Evolutionary conservation across 2,113 vertebrate species (phyloP).

Genomic region (Piaya cayana): DNA sequence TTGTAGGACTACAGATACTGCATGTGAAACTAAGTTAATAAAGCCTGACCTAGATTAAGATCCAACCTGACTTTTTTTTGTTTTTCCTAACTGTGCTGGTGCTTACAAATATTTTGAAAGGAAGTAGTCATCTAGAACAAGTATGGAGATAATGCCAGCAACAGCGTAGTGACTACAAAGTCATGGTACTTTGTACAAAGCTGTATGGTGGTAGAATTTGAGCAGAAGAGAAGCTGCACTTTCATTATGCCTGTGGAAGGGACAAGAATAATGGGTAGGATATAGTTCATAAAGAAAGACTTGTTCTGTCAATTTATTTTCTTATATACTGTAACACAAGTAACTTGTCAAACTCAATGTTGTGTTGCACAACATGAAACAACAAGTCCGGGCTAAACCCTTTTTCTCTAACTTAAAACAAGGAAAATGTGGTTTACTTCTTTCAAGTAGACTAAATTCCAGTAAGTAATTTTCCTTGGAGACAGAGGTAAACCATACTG

Average conservation of each 20-base stretch:
- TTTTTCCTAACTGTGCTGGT: background rate
- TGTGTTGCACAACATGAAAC: rapidly evolving
- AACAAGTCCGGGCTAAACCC: background rate
- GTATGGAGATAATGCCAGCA: background rate
- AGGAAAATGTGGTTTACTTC: background rate
- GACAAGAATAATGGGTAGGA: background rate
- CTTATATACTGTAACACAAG: background rate
- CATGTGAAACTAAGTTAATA: background rate
- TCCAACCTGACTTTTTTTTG: background rate
- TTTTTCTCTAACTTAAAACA: background rate
- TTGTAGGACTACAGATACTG: background rate
- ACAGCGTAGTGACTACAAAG: background rate
- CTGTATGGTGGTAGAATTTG: background rate
- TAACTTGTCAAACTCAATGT: background rate
- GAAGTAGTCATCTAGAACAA: background rate
- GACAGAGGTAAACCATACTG: background rate
- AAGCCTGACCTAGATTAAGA: background rate
- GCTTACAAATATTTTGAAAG: background rate
- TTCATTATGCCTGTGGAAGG: background rate
- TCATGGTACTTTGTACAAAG: background rate
- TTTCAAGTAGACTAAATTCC: background rate
- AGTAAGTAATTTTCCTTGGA: background rate
- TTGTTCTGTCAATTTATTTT: background rate
- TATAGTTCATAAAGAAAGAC: background rate
- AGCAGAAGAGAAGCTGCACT: background rate